These are phyloP conservation scores for Kryphioiulus occultus DNA, from an alignment of 2,888 invertebrate species.

Conservation along the genomic window DNA sequence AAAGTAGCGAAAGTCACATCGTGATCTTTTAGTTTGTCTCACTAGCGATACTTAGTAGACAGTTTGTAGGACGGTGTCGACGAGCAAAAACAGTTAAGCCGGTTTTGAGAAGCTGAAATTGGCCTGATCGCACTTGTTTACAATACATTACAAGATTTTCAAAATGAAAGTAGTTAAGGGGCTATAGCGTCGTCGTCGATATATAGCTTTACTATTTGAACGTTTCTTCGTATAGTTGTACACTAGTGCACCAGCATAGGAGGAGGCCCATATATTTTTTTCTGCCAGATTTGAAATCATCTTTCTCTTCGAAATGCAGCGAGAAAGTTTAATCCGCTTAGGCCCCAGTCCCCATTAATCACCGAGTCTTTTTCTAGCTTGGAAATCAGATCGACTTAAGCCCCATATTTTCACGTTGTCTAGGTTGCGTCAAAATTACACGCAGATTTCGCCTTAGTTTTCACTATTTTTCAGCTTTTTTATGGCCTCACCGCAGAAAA, in stretches of 20 bases:
- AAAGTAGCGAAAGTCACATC: no score
- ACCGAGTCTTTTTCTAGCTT: not conserved
- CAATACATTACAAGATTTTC: slow-evolving; percentile 31
- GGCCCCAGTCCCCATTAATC: slow-evolving; percentile 38
- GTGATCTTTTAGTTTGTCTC: no score
- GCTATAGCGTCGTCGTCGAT: not conserved
- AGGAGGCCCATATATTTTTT: not conserved
- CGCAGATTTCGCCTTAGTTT: slow-evolving; percentile 29
- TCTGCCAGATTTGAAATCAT: slow-evolving; percentile 1
- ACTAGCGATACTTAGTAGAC: no score
- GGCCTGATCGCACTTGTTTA: not conserved
- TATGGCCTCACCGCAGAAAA: not conserved
- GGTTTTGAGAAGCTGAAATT: not conserved
- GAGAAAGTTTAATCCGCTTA: slow-evolving; percentile 42
- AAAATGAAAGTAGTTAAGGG: slow-evolving; percentile 35
- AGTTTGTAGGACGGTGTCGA: not conserved
- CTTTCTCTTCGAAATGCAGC: slow-evolving; percentile 33
- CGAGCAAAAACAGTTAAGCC: not conserved
- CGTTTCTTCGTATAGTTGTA: not conserved
- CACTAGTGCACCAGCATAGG: not conserved
- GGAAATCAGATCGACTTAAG: slow-evolving; percentile 24
- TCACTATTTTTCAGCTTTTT: not conserved
- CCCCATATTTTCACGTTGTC: slow-evolving; percentile 38
- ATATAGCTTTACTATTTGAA: not conserved
- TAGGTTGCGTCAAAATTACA: slow-evolving; percentile 44